phyloP scores from a whole-genome alignment of 1,140 invertebrate genomes.

The Zaprionus inermis region DNA sequence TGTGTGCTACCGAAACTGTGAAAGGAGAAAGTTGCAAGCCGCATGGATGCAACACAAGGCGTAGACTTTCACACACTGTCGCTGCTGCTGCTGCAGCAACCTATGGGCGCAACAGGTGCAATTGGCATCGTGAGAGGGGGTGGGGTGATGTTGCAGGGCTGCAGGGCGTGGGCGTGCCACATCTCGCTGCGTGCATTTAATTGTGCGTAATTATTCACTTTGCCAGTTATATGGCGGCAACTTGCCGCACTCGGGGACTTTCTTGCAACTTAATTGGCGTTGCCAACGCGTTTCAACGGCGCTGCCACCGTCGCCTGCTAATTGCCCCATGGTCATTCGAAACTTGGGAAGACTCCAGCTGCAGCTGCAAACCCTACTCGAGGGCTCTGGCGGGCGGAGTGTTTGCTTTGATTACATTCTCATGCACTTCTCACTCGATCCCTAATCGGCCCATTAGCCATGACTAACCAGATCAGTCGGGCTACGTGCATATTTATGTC shows the following conservation, averaged over 20 bases:
- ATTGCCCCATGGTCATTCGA: slow-evolving; percentile 23
- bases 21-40: slow-evolving; percentile 61
- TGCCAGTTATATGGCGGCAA: slow-evolving; percentile 57
- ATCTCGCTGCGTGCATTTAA: slow-evolving; percentile 70
- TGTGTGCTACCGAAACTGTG: slow-evolving; percentile 26
- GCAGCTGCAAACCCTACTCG: neutral
- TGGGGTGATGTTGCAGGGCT: neutral
- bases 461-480: slow-evolving; percentile 32
- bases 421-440: slow-evolving; percentile 54
- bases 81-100: neutral
- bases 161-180: slow-evolving; percentile 38
- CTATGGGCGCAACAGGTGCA: slow-evolving; percentile 30
- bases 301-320: slow-evolving; percentile 22
- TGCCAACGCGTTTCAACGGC: too few relatives aligned
- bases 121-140: neutral
- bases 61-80: slow-evolving; percentile 46
- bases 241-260: neutral
- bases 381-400: neutral
- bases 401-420: slow-evolving; percentile 41
- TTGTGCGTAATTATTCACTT: slow-evolving; percentile 78
- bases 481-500: neutral
- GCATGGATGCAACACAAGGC: slow-evolving; percentile 34
- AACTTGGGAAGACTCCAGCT: neutral
- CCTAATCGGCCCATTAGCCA: slow-evolving; percentile 56
- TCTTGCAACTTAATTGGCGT: slow-evolving; percentile 51